Percentiles rank a stretch among this genome's conserved stretches.
Conservation (phyloP, 2,888 invertebrate genomes). For the Lycophotia porphyrea region DNA sequence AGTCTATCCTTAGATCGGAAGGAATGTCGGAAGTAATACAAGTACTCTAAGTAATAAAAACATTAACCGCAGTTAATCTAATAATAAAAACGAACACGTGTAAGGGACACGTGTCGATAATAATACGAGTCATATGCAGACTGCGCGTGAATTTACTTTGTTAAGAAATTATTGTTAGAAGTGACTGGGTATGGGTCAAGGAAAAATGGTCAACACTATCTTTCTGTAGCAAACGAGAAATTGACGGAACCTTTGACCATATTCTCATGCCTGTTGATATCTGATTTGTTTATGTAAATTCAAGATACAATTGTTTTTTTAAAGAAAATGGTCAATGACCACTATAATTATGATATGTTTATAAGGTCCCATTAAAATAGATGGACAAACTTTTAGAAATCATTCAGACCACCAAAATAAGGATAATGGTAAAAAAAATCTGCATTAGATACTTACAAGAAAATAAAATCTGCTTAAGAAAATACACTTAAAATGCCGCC, state of each 20-base stretch:
- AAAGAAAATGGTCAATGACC: not conserved
- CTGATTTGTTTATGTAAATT: slow-evolving; percentile 1
- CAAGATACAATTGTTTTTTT: not conserved
- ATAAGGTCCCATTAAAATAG: no score
- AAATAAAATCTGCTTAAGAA: no score
- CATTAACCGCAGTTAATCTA: slow-evolving; percentile 58
- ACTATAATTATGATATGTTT: not conserved
- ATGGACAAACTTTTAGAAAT: no score
- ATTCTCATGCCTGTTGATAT: not conserved
- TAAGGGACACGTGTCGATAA: slow-evolving; percentile 53
- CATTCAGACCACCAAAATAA: no score
- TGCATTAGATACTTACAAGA: no score
- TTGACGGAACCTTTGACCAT: not conserved
- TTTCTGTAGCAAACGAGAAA: not conserved
- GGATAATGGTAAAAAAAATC: no score
- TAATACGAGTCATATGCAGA: slow-evolving; percentile 46
- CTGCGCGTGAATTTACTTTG: slow-evolving; percentile 43
- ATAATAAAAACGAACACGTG: slow-evolving; percentile 61
- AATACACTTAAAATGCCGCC: no score
- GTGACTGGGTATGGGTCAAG: slow-evolving; percentile 14
- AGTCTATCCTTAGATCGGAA: no score
- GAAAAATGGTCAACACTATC: slow-evolving; percentile 8
- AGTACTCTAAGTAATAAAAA: slow-evolving; percentile 41
- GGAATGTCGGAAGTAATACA: slow-evolving; percentile 6
- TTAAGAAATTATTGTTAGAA: slow-evolving; percentile 39